phyloP scores from a whole-genome alignment of 2,113 vertebrate species.

The Regulus satrapa region DNA sequence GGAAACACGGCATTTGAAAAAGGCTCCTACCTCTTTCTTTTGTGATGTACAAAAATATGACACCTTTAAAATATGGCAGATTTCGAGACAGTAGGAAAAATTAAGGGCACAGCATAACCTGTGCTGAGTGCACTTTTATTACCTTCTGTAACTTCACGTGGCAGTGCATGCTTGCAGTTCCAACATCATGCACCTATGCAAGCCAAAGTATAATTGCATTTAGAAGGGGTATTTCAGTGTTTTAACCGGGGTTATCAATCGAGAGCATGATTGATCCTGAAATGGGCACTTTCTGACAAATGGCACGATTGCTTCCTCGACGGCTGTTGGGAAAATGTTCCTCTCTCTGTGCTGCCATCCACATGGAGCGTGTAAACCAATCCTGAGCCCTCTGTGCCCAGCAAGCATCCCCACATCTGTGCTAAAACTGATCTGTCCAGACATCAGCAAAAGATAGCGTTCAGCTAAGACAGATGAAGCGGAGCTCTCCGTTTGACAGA shows the following conservation, averaged over 20 bases:
- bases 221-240: background rate
- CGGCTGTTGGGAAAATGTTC: background rate
- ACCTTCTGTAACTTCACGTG: background rate
- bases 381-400: background rate
- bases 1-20: background rate
- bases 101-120: background rate
- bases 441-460: background rate
- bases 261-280: background rate
- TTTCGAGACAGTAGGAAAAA: background rate
- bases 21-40: background rate
- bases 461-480: background rate
- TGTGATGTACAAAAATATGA: background rate
- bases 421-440: background rate
- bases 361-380: background rate
- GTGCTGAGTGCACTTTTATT: background rate
- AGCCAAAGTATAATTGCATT: background rate
- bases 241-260: background rate
- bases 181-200: accelerated
- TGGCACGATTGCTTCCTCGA: background rate
- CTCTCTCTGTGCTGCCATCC: background rate
- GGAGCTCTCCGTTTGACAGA: constrained; percentile 3
- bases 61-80: background rate
- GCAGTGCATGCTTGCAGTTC: background rate
- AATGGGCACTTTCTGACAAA: background rate
- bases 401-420: background rate